phyloP scores from a whole-genome alignment of 2,888 invertebrate genomes.

The Drosophila algonquin region DNA sequence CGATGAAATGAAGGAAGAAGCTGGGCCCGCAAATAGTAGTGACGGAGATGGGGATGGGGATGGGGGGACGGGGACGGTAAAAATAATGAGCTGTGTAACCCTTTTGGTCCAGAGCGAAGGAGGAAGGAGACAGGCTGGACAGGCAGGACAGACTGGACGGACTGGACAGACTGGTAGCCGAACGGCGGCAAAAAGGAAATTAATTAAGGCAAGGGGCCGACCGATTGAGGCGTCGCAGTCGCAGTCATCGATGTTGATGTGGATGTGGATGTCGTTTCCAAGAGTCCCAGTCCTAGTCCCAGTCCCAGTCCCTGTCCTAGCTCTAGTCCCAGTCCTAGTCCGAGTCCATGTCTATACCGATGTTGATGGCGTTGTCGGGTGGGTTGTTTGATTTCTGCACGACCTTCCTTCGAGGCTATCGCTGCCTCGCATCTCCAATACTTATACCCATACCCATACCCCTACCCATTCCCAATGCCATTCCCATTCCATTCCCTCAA shows the following conservation, averaged over 20 bases:
- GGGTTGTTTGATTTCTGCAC: constrained; percentile 65
- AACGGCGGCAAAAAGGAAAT: constrained; percentile 59
- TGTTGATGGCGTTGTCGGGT: constrained; percentile 56
- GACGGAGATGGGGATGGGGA: constrained; percentile 10
- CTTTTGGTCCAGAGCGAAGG: constrained; percentile 50
- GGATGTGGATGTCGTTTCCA: background rate
- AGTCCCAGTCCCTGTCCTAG: background rate
- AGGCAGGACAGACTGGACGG: no score
- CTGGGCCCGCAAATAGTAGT: constrained; percentile 15
- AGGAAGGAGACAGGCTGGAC: background rate
- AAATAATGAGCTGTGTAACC: constrained; percentile 76
- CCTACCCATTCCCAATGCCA: background rate
- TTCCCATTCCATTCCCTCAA: constrained; percentile 34
- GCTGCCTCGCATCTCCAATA: constrained; percentile 14
- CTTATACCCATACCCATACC: background rate
- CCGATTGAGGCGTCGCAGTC: constrained; percentile 48
- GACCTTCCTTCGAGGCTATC: constrained; percentile 54
- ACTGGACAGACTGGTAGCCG: constrained; percentile 24
- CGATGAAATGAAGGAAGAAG: constrained; percentile 25
- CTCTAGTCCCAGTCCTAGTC: constrained; percentile 9
- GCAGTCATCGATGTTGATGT: constrained; percentile 11
- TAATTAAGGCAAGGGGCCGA: constrained; percentile 69
- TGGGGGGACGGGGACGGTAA: constrained; percentile 33
- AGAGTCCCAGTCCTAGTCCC: background rate
- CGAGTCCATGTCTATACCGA: constrained; percentile 1